Evolutionary conservation across 64 coral and sea anemone genomes (phyloP), one percentile per base, ranked within the genome.

Genomic region (Pocillopora damicornis): DNA sequence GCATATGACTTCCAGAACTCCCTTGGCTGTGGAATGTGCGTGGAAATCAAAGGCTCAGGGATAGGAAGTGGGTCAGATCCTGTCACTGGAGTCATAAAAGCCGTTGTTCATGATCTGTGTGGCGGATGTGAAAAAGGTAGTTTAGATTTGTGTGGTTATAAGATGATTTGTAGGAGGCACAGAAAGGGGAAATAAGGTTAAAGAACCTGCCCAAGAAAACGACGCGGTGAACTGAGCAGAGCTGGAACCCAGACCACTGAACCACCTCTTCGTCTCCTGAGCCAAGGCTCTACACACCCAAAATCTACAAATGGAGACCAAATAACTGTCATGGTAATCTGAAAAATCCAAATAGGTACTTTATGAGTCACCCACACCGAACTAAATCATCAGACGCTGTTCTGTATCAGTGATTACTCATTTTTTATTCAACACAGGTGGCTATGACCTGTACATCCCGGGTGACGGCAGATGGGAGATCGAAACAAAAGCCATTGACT

Each of bases 21-120:
- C 20, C 90, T 96, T 73, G 94, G 94, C 13, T 96, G 94, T 87
- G 94, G 94, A n/a, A 96, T 96, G 94, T 96, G 94, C 76, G 94
- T 92, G 35, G 94, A 96, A 69, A 96, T 96, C 25, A 79, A 86
- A 60, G 94, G 94, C 12, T 76, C 89, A 9, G 94, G 94, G 13
- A 77, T 90, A 60, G 94, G 94, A 56, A 91, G 86, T 76, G 94
- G 94, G 22, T 69, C 76, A 35, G 87, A 87, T 63, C 94, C 94
- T 26, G 86, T 96, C 76, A 96, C 89, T n/a, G 94, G 94, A n/a
- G 92, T 83, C 0, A 72, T 63, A 16, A 92, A 86, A 64, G 94
- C 90, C 25, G 66, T 92, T 66, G 83, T 96, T n/a, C 81, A 88
- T 60, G 94, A 96, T 61, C 59, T 92, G 1, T 96, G 94, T 78